These are phyloP conservation scores for Candidula unifasciata DNA, from an alignment of 2,888 invertebrate genomes.

Conservation along the genomic window DNA sequence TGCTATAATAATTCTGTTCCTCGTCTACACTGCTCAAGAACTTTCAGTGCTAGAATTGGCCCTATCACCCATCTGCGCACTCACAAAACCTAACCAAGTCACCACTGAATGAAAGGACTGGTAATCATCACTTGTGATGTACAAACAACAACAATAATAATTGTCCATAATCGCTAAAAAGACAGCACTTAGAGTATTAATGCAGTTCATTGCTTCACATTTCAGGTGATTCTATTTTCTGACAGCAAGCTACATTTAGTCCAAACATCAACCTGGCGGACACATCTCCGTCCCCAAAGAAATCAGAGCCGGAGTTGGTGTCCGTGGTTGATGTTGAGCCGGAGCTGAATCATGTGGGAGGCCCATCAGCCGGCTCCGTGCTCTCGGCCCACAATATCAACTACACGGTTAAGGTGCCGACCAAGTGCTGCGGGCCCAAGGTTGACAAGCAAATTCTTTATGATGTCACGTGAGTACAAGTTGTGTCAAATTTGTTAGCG, in stretches of 20 bases:
- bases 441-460: constrained; percentile 70
- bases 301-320: not conserved
- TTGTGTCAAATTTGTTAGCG: too few species aligned
- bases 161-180: too few species aligned
- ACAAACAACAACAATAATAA: too few species aligned
- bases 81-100: too few species aligned
- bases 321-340: not conserved
- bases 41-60: too few species aligned
- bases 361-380: not conserved
- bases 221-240: not conserved
- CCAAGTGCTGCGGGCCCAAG: constrained; percentile 60
- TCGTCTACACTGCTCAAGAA: too few species aligned
- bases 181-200: too few species aligned
- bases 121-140: too few species aligned
- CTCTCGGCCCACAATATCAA: constrained; percentile 63
- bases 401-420: constrained; percentile 67
- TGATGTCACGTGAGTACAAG: constrained; percentile 67
- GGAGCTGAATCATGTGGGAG: not conserved
- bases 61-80: too few species aligned
- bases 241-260: not conserved
- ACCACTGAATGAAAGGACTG: too few species aligned
- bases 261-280: constrained; percentile 19
- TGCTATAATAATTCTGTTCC: too few species aligned
- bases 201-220: too few species aligned
- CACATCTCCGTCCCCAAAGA: not conserved